These are phyloP conservation scores for Scomber colias DNA, from an alignment of 2,113 vertebrate genomes.

Conservation along the genomic window DNA sequence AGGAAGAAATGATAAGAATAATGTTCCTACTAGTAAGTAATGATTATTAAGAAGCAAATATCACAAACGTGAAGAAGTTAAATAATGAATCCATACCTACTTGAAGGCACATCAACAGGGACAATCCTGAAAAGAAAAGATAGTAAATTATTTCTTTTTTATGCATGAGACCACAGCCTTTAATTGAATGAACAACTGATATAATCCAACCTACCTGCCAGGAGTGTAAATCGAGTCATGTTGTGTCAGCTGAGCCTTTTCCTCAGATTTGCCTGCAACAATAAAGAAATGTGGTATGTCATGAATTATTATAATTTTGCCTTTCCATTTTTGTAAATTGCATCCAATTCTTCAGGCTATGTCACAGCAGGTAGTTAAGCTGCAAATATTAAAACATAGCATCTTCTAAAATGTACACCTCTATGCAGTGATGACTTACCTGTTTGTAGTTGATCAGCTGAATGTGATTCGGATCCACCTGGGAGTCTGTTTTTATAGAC, in stretches of 20 bases:
- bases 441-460: not conserved
- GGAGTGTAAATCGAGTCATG: conserved; percentile 64
- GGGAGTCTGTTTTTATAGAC: conserved; percentile 40
- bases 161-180: not conserved
- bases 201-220: conserved; percentile 58
- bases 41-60: not conserved
- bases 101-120: conserved; percentile 70
- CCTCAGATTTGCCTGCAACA: conserved; percentile 3
- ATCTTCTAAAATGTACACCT: not conserved
- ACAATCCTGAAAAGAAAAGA: conserved; percentile 61
- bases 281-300: not conserved
- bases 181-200: not conserved
- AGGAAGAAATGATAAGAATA: not conserved
- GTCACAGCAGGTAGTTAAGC: not conserved
- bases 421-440: conserved; percentile 18
- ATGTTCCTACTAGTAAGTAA: not conserved
- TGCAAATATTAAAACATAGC: not conserved
- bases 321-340: not conserved
- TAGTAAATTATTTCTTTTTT: not conserved
- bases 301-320: conserved; percentile 3
- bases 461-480: not conserved
- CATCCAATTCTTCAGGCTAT: not conserved
- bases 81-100: conserved; percentile 66
- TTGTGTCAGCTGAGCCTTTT: not conserved
- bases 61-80: not conserved